Percentiles rank a stretch among this genome's conserved stretches.
phyloP scores from a whole-genome alignment of 2,113 vertebrate species.

The Cichladusa arquata region DNA sequence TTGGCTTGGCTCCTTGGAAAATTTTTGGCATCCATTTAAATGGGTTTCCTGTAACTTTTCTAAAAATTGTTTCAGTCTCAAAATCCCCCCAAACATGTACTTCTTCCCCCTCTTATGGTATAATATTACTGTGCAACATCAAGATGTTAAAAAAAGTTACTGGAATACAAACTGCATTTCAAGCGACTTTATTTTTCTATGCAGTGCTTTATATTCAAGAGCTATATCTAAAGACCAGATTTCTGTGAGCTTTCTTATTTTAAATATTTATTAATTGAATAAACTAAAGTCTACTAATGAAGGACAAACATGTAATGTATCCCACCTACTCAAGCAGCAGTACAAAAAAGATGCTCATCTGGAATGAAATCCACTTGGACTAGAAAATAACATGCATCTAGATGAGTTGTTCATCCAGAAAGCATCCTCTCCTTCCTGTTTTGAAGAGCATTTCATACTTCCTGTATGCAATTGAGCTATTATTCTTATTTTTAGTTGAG shows the following conservation, averaged over 20 bases:
- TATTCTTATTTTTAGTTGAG: not conserved
- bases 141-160: not conserved
- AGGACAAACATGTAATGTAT: not conserved
- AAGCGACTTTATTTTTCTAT: not conserved
- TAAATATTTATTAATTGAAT: conserved; percentile 39
- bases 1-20: conserved; percentile 11
- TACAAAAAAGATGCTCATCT: not conserved
- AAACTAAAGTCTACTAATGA: not conserved
- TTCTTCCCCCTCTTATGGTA: not conserved
- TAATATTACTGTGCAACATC: not conserved
- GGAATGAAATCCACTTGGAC: not conserved
- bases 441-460: not conserved
- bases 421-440: conserved; percentile 39
- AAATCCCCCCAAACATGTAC: not conserved
- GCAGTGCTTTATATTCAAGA: not conserved
- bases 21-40: not conserved
- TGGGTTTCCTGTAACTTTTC: conserved; percentile 35
- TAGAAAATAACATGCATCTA: not conserved
- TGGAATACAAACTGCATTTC: not conserved
- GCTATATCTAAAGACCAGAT: not conserved
- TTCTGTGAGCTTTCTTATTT: not conserved
- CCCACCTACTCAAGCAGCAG: conserved; percentile 5
- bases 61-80: conserved; percentile 14
- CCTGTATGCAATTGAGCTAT: not conserved
- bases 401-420: conserved; percentile 23